phyloP scores from a whole-genome alignment of 2,113 vertebrate species.

The Python bivittatus region DNA sequence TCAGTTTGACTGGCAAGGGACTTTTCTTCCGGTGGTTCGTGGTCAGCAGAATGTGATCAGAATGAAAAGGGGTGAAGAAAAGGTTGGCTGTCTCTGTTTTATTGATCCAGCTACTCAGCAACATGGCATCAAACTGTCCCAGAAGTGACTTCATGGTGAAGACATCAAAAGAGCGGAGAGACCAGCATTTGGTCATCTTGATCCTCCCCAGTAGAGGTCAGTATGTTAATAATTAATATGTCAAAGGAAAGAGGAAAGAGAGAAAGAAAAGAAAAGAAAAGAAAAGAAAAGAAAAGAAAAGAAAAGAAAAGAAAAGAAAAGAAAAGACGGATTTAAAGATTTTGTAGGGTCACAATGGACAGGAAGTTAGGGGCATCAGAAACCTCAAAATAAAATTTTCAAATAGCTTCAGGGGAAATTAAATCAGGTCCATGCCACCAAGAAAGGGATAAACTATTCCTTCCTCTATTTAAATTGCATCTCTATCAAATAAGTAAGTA shows the following conservation, averaged over 20 bases:
- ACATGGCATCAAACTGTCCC: neutral
- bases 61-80: neutral
- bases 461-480: neutral
- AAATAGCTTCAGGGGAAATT: neutral
- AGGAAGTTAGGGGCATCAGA: neutral
- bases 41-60: neutral
- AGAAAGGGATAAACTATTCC: neutral
- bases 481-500: neutral
- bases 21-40: neutral
- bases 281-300: neutral
- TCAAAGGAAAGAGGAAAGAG: neutral
- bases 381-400: neutral
- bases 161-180: neutral
- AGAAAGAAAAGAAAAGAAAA: neutral
- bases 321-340: neutral
- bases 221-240: conserved; percentile 56
- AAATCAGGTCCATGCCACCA: neutral
- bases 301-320: neutral
- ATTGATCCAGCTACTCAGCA: neutral
- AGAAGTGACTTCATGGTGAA: neutral
- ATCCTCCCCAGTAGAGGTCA: conserved; percentile 66
- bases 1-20: accelerated
- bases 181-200: conserved; percentile 35
- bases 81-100: neutral
- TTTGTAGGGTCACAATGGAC: neutral